phyloP scores from a whole-genome alignment of 2,797 vertebrate species.

The Crocodylus rhombifer region DNA sequence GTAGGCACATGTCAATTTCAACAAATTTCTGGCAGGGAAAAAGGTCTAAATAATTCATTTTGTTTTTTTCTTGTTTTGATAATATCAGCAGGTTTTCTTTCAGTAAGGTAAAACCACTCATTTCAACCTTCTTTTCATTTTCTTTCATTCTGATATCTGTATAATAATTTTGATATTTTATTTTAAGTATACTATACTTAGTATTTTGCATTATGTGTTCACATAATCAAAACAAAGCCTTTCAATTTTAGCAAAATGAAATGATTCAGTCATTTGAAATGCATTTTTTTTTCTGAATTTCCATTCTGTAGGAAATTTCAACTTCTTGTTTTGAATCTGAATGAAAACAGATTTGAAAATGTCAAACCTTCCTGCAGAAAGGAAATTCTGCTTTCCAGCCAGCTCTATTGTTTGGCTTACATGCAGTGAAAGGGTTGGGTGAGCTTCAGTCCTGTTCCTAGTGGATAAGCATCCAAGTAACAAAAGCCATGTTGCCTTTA shows the following conservation, averaged over 20 bases:
- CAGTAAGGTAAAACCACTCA: conserved; percentile 41
- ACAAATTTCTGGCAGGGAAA: no score
- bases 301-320: not conserved
- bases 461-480: not conserved
- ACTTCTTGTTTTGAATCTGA: fast-evolving
- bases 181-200: conserved; percentile 33
- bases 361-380: conserved; percentile 18
- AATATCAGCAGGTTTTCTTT: no score
- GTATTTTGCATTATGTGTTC: conserved; percentile 33
- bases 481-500: conserved; percentile 31
- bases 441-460: not conserved
- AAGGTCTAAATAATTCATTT: no score
- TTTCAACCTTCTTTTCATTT: conserved; percentile 65
- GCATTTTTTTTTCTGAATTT: not conserved
- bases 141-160: conserved; percentile 32
- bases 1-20: no score
- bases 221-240: conserved; percentile 26
- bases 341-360: conserved; percentile 4
- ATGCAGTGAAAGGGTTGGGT: not conserved
- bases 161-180: conserved; percentile 50
- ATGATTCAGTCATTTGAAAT: not conserved
- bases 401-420: not conserved
- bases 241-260: conserved; percentile 18
- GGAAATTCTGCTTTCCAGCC: conserved; percentile 18
- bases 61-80: no score